Conservation (phyloP, 2,888 invertebrate genomes). For the Argynnis bischoffii region DNA sequence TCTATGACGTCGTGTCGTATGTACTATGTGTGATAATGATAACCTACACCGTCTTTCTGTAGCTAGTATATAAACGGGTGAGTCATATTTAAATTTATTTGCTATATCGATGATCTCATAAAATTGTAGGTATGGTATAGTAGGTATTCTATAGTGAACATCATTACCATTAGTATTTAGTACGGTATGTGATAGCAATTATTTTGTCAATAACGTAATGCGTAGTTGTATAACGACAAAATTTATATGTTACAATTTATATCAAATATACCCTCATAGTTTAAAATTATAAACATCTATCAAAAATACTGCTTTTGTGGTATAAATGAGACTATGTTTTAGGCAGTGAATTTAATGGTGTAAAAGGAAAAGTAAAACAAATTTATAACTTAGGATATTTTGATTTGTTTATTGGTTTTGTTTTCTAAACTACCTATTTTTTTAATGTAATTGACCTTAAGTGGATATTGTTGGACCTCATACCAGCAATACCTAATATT, state of each 20-base stretch:
- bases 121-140: conserved; percentile 49
- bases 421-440: no score
- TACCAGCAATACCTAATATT: no score
- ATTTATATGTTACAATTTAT: not conserved
- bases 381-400: no score
- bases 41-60: conserved; percentile 78
- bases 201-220: conserved; percentile 32
- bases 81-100: conserved; percentile 83
- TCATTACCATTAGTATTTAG: conserved; percentile 44
- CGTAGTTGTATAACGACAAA: conserved; percentile 13
- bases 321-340: no score
- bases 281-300: not conserved
- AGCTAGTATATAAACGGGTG: conserved; percentile 74
- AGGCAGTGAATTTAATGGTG: no score
- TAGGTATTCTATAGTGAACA: conserved; percentile 44
- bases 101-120: conserved; percentile 81
- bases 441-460: no score
- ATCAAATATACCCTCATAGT: conserved; percentile 6
- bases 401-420: no score
- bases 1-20: conserved; percentile 51
- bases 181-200: conserved; percentile 24
- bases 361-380: no score
- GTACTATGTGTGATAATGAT: conserved; percentile 72
- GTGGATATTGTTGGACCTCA: no score
- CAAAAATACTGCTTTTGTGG: not conserved